Base-by-base conservation (phyloP, 2,113 vertebrate genomes). In the Halcyon malimbica region DNA sequence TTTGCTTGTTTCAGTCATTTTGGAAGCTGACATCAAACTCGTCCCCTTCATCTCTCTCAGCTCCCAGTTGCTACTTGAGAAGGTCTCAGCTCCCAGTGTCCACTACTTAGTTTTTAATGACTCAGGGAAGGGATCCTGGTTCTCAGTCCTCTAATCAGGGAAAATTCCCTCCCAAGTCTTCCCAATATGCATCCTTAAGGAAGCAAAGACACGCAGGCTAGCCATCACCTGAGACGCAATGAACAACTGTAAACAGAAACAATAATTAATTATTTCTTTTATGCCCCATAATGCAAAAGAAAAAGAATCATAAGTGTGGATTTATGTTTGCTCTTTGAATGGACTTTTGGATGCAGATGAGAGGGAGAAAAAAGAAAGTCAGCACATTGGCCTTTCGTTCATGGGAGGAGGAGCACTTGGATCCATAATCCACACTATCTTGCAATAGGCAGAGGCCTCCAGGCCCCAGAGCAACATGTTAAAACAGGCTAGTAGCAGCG, bases 401-500 rank as follows among this genome's bases (percentile, higher is more conserved):
- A 10, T 5, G 9, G 67, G 71, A 87, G 82, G 41, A 91, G 83
- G 68, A 96, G 74, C 62, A 10, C 26, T 28, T 3, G 51, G 54
- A 92, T 90, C 20, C 29, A 4, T 29, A 83, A 26, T 33, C 31
- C 39, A 20, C 31, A 5, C 59, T 96, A 82, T 92, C 93, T 77
- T 51, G 76, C 46, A 87, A 31, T 39, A 94, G 76, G 46, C 88
- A 94, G 89, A 83, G 57, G 82, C 90, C 89, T 67, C 46, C 63
- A 44, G 93, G 89, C 81, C 59, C 35, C 56, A 62, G 25, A 75
- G 77, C 35, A 85, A 80, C 96, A 95, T 87, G 90, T 83, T 94
- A 84, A 87, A 94, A 96, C 93, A 96, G 51, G 93, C 76, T 42
- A 48, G 35, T 17, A 60, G 63, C 63, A 78, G 79, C 16, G 70